These are phyloP conservation scores for Typhlomys cinereus DNA, from an alignment of 2,113 vertebrate species.

Conservation along the genomic window DNA sequence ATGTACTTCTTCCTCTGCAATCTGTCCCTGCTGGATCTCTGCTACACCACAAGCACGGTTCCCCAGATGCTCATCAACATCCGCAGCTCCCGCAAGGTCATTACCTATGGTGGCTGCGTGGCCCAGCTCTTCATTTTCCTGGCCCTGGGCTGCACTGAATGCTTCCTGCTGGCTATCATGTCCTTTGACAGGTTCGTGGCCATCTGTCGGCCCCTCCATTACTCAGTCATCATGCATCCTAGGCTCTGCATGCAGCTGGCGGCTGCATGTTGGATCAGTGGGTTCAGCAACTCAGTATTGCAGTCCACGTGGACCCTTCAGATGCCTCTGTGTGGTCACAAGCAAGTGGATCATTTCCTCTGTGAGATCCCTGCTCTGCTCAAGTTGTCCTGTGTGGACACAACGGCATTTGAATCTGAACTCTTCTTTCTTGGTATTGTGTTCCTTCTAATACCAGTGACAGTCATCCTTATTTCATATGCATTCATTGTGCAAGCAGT, in stretches of 20 bases:
- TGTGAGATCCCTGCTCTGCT: conserved; percentile 75
- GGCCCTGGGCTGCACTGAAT: conserved; percentile 63
- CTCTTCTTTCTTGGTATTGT: conserved; percentile 32
- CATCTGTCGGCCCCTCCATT: conserved; percentile 61
- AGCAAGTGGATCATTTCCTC: conserved; percentile 66
- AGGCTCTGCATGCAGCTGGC: conserved; percentile 59
- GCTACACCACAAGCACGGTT: conserved; percentile 60
- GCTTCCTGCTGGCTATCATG: conserved; percentile 60
- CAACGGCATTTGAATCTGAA: conserved; percentile 33
- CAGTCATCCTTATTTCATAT: conserved; percentile 62
- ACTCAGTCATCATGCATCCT: conserved; percentile 65
- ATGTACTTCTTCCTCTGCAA: conserved; percentile 78
- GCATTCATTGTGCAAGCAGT: conserved; percentile 58
- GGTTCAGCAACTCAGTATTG: conserved; percentile 62
- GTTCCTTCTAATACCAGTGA: conserved; percentile 48
- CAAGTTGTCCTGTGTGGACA: conserved; percentile 69
- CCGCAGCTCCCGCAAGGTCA: conserved; percentile 23
- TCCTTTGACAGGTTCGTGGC: conserved; percentile 57
- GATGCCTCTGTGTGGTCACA: conserved; percentile 67
- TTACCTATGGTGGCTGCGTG: conserved; percentile 46
- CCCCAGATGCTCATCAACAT: conserved; percentile 68
- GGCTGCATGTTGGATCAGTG: conserved; percentile 56
- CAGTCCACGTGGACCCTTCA: conserved; percentile 59
- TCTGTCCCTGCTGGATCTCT: conserved; percentile 68
- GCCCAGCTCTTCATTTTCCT: conserved; percentile 67